Conservation (phyloP, 2,113 vertebrate genomes). For the Diadophis punctatus region DNA sequence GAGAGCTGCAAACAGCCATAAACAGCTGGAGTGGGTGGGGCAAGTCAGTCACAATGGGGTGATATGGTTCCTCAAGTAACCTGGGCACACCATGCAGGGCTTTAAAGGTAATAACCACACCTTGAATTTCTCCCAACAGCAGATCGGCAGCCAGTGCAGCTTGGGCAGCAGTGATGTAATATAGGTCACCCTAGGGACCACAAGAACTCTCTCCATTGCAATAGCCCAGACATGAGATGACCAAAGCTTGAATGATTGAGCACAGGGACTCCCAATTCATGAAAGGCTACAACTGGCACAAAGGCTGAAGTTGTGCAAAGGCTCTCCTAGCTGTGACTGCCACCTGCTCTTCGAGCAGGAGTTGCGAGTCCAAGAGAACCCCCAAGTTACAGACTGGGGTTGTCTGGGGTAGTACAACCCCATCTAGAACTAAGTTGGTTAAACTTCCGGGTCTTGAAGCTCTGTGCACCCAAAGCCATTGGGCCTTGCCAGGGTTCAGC, state of each 20-base stretch:
- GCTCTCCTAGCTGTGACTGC: not conserved
- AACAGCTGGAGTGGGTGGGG: not conserved
- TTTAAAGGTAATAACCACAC: not conserved
- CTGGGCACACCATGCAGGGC: not conserved
- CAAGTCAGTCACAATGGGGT: not conserved
- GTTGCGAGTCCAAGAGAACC: not conserved
- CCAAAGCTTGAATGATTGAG: not conserved
- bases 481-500: not conserved
- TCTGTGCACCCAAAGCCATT: not conserved
- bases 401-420: not conserved
- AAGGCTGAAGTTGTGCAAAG: not conserved
- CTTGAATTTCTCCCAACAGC: not conserved
- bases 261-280: not conserved
- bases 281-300: not conserved
- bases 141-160: not conserved
- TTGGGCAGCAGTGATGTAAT: not conserved
- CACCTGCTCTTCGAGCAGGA: not conserved
- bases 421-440: not conserved
- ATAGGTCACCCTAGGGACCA: not conserved
- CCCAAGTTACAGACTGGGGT: not conserved
- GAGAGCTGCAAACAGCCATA: not conserved
- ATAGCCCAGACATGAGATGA: not conserved
- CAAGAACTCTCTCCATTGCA: not conserved
- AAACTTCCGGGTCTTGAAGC: not conserved
- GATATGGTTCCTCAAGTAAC: not conserved